Evolutionary conservation across 2,113 vertebrate genomes (phyloP).

Genomic region (Stegostoma tigrinum): DNA sequence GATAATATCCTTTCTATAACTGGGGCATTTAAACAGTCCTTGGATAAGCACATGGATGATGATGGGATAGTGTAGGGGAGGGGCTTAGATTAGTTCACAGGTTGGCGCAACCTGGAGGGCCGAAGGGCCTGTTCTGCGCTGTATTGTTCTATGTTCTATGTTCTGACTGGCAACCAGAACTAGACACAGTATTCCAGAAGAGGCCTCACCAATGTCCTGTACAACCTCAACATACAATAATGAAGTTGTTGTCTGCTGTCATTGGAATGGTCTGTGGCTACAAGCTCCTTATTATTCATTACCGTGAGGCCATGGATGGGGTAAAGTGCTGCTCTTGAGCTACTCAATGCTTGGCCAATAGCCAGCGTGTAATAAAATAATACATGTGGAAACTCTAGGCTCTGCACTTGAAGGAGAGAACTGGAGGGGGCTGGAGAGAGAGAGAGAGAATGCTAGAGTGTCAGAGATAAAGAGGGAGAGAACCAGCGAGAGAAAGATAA

Average conservation of each 20-base stretch:
- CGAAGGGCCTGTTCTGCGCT: no score
- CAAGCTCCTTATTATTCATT: background rate
- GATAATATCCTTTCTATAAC: no score
- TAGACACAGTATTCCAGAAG: no score
- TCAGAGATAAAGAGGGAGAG: background rate
- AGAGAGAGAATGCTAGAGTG: background rate
- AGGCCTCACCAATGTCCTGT: no score
- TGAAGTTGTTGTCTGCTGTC: background rate
- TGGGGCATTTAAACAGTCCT: no score
- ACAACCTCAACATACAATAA: background rate
- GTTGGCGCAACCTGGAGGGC: no score
- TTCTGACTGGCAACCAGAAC: no score
- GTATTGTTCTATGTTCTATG: no score
- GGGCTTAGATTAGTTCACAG: no score
- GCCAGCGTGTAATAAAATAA: background rate
- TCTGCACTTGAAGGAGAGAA: background rate
- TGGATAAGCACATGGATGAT: no score
- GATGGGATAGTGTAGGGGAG: no score
- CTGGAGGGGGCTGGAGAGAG: background rate
- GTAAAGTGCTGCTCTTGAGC: background rate
- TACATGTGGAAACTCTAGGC: background rate
- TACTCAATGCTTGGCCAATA: background rate
- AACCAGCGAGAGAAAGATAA: background rate
- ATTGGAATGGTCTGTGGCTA: background rate
- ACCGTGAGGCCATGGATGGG: background rate